Evolutionary conservation across 2,888 invertebrate genomes (phyloP), one percentile per base, ranked within the genome.

Genomic region (Leptothorax acervorum): DNA sequence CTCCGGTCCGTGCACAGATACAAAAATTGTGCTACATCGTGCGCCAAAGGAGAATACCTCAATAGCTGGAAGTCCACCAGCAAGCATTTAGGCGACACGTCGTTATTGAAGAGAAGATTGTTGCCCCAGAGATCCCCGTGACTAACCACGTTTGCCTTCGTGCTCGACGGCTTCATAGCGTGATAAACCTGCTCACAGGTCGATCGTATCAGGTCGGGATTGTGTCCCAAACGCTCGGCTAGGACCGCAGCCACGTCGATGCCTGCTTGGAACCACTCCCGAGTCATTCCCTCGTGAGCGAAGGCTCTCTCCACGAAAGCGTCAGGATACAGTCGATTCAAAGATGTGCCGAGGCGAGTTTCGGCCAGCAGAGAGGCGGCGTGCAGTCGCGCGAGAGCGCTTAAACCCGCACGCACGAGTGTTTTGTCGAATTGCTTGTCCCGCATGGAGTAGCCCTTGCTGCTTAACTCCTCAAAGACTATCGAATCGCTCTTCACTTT

Each of bases 41-140:
- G 95, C 31, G 96, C 96, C 0, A 97, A 96, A 0, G 97, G 97
- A 23, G 96, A 96, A 91, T 96, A 97, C 42, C 96, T 95, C 0
- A 96, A 95, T 73, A 97, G 95, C 94, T 97, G 97, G 91, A 96
- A 97, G 93, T 97, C 97, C 2, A 97, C 96, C 12, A 97, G 92
- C 51, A 96, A 92, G 88, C 97, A 97, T 45, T 96, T 95, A 2
- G 96, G 95, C 1, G 96, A 96, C 51, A 92, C 92, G 0, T 94
- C 94, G 48, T 95, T 90, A 28, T 94, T 92, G 79, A 96, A 96
- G 95, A 97, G 95, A 11, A 96, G 92, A 91, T 97, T 97, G 89
- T 97, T 97, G 63, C 95, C 95, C 96, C 97, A 97, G 8, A 97
- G 93, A 94, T 97, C 97, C 4, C 96, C 95, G 91, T 97, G 97